Percentiles rank a stretch among this genome's conserved stretches.
phyloP scores from a whole-genome alignment of 1,140 invertebrate species.

The Physella acuta region DNA sequence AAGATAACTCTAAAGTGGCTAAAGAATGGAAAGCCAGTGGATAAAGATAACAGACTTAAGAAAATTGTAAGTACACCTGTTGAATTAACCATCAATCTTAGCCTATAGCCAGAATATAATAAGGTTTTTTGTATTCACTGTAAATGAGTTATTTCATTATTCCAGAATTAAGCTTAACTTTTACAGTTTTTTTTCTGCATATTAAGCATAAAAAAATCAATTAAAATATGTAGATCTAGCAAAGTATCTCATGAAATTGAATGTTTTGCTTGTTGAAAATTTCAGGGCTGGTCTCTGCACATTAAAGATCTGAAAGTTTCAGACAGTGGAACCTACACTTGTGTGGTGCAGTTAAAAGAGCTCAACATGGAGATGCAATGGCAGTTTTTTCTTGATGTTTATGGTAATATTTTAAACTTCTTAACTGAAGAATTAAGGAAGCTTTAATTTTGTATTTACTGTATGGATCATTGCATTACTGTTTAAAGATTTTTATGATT shows the following conservation, averaged over 20 bases:
- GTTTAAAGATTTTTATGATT: background rate
- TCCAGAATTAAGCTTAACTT: background rate
- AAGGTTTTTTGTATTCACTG: background rate
- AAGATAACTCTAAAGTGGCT: background rate
- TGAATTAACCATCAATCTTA: too few species aligned
- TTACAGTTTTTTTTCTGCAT: background rate
- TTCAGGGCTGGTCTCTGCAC: slow-evolving; percentile 5
- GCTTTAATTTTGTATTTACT: background rate
- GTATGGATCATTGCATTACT: background rate
- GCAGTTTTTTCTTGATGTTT: slow-evolving; percentile 9
- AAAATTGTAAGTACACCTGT: background rate
- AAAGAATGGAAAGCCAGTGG: background rate
- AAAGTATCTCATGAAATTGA: background rate
- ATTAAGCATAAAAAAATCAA: background rate
- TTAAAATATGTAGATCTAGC: background rate
- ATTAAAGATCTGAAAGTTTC: background rate
- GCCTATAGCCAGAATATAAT: background rate
- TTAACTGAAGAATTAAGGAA: background rate
- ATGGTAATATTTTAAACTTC: background rate
- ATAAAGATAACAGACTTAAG: background rate
- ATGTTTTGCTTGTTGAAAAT: background rate
- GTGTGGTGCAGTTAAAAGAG: background rate
- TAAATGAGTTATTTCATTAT: background rate
- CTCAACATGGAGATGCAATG: slow-evolving; percentile 1
- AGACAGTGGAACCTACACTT: slow-evolving; percentile 18